Percentiles rank a stretch among this genome's conserved stretches.
Evolutionary conservation across 2,797 vertebrate species (phyloP).

Genomic region (Leucoraja ocellata): DNA sequence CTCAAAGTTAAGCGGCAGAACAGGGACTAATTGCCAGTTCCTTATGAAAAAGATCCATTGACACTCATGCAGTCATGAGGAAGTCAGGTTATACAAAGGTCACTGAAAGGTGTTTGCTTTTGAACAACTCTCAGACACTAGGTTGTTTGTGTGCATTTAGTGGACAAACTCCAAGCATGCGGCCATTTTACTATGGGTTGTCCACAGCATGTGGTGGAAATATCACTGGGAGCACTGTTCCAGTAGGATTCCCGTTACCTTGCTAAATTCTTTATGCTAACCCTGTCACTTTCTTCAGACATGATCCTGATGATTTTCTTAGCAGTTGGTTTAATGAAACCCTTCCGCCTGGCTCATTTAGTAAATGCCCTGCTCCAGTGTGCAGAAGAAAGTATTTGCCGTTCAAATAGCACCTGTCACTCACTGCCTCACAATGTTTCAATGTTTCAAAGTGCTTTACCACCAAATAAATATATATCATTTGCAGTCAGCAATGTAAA

Average conservation of each 20-base stretch:
- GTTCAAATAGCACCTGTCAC: neutral
- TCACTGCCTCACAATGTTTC: neutral
- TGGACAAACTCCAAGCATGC: conserved; percentile 7
- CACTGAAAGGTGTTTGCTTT: conserved; percentile 31
- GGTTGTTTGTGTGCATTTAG: conserved; percentile 19
- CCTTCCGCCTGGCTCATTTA: neutral
- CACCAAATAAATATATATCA: neutral
- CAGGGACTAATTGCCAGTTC: neutral
- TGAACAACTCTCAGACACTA: conserved; percentile 17
- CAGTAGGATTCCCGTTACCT: conserved; percentile 1
- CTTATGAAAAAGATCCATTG: conserved; percentile 32
- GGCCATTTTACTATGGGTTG: conserved; percentile 7
- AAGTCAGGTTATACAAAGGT: conserved; percentile 18
- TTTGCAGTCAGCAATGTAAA: neutral
- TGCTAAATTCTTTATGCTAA: neutral
- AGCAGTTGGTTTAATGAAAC: neutral
- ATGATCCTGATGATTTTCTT: neutral
- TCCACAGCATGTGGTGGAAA: neutral
- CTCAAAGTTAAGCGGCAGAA: conserved; percentile 24
- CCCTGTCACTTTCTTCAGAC: neutral
- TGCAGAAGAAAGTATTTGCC: neutral
- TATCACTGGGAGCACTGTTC: neutral
- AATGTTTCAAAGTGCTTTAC: neutral
- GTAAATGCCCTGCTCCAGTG: neutral
- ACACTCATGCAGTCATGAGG: conserved; percentile 4